phyloP scores from a whole-genome alignment of 2,888 invertebrate genomes.

The Orgyia antiqua region DNA sequence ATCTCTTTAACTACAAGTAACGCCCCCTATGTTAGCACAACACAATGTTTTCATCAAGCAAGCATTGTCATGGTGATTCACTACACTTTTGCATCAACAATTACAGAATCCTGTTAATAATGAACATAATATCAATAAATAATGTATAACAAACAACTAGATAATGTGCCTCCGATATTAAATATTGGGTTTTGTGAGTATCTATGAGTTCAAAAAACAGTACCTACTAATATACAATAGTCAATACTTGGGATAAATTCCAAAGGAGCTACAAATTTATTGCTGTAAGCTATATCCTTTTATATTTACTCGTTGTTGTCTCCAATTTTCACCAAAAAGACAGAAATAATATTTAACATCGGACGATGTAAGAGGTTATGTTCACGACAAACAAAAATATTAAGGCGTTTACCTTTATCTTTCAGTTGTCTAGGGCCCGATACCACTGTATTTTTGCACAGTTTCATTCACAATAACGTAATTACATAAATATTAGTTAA shows the following conservation, averaged over 20 bases:
- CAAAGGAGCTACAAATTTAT: too few relatives aligned
- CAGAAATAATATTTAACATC: too few relatives aligned
- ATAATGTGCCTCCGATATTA: too few relatives aligned
- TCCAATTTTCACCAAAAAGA: conserved; percentile 42
- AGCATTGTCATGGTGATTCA: conserved; percentile 71
- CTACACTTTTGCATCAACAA: conserved; percentile 40
- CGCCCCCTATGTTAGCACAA: conserved; percentile 57
- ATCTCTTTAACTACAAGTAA: conserved; percentile 31
- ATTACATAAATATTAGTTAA: conserved; percentile 62
- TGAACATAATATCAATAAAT: too few relatives aligned
- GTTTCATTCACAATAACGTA: conserved; percentile 59
- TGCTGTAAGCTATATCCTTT: too few relatives aligned
- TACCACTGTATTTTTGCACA: conserved; percentile 66
- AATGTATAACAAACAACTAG: too few relatives aligned
- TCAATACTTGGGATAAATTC: too few relatives aligned
- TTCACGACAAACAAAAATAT: conserved; percentile 75
- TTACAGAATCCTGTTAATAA: too few relatives aligned
- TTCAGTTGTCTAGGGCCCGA: conserved; percentile 52
- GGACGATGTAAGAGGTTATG: conserved; percentile 76
- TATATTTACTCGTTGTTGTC: too few relatives aligned
- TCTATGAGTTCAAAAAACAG: too few relatives aligned
- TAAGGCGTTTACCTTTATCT: conserved; percentile 75
- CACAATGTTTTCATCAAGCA: conserved; percentile 49
- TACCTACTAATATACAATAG: too few relatives aligned
- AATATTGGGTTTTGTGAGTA: too few relatives aligned